Evolutionary conservation across 1,140 invertebrate species (phyloP).

Genomic region (Theocolax elegans): DNA sequence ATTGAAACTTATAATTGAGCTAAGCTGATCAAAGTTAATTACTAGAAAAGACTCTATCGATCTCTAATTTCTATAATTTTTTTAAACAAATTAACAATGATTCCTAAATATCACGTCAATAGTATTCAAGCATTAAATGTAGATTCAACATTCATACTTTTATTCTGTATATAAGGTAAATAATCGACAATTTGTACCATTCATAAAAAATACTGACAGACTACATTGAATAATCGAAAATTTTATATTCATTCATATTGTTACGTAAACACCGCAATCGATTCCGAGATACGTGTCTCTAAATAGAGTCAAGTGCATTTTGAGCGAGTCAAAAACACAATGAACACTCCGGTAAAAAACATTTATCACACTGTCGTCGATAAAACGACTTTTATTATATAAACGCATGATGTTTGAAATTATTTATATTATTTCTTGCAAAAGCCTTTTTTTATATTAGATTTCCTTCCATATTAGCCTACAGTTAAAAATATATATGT

Average conservation of each 20-base stretch:
- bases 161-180: background rate
- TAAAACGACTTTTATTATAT: constrained; percentile 34
- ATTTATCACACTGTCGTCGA: constrained; percentile 41
- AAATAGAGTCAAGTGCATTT: constrained; percentile 20
- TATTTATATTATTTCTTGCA: constrained; percentile 1
- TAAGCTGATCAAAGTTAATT: background rate
- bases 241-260: too few relatives aligned
- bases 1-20: background rate
- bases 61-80: background rate
- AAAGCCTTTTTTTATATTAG: constrained; percentile 4
- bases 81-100: constrained; percentile 5
- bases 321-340: constrained; percentile 37
- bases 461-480: too few relatives aligned
- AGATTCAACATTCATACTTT: background rate
- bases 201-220: constrained; percentile 4
- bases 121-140: too few relatives aligned
- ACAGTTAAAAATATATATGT: too few relatives aligned
- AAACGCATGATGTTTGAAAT: constrained; percentile 21
- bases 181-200: background rate
- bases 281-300: too few relatives aligned
- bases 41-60: background rate
- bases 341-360: constrained; percentile 46
- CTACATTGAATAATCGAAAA: constrained; percentile 9
- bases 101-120: background rate
- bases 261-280: too few relatives aligned